Conservation (phyloP, 2,888 invertebrate species). For the Oxytorus armatus region DNA sequence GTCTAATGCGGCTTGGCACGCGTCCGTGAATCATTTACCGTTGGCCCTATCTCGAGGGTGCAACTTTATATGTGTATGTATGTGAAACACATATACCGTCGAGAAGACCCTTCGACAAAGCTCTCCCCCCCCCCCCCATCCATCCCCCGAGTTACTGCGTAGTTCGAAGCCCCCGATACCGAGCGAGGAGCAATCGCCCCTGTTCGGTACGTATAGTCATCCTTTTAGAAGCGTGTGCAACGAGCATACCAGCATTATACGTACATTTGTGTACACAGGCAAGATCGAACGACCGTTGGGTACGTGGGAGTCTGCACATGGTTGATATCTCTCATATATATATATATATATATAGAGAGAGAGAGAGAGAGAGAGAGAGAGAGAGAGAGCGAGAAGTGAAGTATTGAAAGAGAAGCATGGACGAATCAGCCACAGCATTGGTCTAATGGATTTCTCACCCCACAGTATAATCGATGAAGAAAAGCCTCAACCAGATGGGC, state of each 20-base stretch:
- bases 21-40: constrained; percentile 69
- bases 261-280: constrained; percentile 7
- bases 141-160: constrained; percentile 44
- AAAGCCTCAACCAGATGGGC: constrained; percentile 47
- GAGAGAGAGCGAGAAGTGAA: constrained; percentile 36
- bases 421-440: constrained; percentile 50
- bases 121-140: no score
- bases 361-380: no score
- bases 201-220: constrained; percentile 22
- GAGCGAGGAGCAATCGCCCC: constrained; percentile 52
- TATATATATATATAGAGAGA: no score
- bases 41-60: constrained; percentile 64
- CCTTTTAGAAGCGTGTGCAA: constrained; percentile 50
- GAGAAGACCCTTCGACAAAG: constrained; percentile 59
- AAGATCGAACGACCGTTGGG: constrained; percentile 64
- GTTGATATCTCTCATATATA: constrained; percentile 53
- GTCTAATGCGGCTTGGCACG: constrained; percentile 68
- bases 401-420: constrained; percentile 37
- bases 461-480: constrained; percentile 38
- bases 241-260: constrained; percentile 26
- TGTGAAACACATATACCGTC: background rate
- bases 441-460: constrained; percentile 55
- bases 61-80: constrained; percentile 8
- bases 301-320: constrained; percentile 68
- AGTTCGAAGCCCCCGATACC: constrained; percentile 61